Percentiles rank a stretch among this genome's conserved stretches.
These are phyloP conservation scores for Myotis yumanensis DNA, from an alignment of 2,113 vertebrate genomes.

Conservation along the genomic window DNA sequence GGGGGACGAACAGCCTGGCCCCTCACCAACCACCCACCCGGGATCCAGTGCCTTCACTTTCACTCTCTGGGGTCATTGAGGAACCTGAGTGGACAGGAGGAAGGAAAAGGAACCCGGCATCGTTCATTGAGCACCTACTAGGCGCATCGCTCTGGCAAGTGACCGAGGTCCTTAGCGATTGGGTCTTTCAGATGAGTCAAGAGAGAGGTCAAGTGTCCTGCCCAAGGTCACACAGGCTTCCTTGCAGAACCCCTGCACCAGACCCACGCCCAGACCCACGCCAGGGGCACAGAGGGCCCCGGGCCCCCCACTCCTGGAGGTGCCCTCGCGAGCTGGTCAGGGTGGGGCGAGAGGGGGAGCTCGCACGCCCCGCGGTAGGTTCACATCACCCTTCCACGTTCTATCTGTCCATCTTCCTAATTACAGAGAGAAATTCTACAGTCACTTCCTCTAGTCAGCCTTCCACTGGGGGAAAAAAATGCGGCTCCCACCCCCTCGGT, in stretches of 20 bases:
- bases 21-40: background rate
- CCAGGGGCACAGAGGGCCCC: background rate
- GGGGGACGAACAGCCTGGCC: background rate
- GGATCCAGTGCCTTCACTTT: background rate
- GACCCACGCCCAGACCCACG: accelerated
- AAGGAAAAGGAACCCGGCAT: accelerated
- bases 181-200: background rate
- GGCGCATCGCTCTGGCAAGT: accelerated
- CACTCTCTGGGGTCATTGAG: background rate
- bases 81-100: background rate
- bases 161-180: accelerated
- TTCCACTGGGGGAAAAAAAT: constrained; percentile 77
- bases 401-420: constrained; percentile 76
- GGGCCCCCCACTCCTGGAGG: background rate
- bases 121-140: background rate
- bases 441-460: constrained; percentile 83
- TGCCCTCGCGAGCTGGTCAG: background rate
- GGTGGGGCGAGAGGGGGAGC: background rate
- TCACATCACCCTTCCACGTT: constrained; percentile 59
- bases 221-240: background rate
- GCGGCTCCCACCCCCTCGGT: background rate
- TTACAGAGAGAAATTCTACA: constrained; percentile 64
- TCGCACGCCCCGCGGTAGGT: background rate
- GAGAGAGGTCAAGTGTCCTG: background rate
- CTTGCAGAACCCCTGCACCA: background rate